Evolutionary conservation across 2,113 vertebrate genomes (phyloP), one percentile per base, ranked within the genome.

Genomic region (Tychaedon coryphoeus): DNA sequence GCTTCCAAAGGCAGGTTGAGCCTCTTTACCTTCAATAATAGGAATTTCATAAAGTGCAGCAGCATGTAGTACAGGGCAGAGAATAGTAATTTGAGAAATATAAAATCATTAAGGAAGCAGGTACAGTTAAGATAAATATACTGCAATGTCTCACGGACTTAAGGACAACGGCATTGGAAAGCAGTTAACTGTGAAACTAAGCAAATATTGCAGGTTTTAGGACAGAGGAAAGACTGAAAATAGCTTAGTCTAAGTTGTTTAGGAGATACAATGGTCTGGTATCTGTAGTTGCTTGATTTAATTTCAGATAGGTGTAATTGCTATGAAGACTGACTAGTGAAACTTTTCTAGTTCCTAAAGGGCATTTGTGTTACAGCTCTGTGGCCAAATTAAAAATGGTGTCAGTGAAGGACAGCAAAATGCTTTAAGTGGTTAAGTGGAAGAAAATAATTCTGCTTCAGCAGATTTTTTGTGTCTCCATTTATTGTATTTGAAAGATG

Each of bases 231-330:
- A 88, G 91, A 51, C 47, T 94, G 92, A 72, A 95, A 85, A 86
- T 70, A 95, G 38, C 54, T 94, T 81, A 57, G 33, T 53, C 34
- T 51, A 58, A 86, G 58, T 86, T 90, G 58, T 84, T 78, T 91
- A 65, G 70, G 51, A 94, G 60, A 48, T 91, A 88, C 33, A 96
- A 66, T 86, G 26, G 45, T 87, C 77, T 91, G 56, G 40, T 82
- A 84, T 71, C 43, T 90, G 15, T 67, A 76, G 51, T n/a, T 88
- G 78, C 94, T 89, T 91, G 85, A 80, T 97, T 95, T 93, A 86
- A 93, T 95, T 97, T 95, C 74, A 94, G 91, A 93, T 95, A 94
- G 7, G 8, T 81, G 65, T 82, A 80, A 93, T 67, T 85, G 66
- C 25, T 83, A 42, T 77, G 61, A 96, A 77, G 80, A 79, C 82